Evolutionary conservation across 2,888 invertebrate genomes (phyloP).

Genomic region (Pemphredon lugubris): DNA sequence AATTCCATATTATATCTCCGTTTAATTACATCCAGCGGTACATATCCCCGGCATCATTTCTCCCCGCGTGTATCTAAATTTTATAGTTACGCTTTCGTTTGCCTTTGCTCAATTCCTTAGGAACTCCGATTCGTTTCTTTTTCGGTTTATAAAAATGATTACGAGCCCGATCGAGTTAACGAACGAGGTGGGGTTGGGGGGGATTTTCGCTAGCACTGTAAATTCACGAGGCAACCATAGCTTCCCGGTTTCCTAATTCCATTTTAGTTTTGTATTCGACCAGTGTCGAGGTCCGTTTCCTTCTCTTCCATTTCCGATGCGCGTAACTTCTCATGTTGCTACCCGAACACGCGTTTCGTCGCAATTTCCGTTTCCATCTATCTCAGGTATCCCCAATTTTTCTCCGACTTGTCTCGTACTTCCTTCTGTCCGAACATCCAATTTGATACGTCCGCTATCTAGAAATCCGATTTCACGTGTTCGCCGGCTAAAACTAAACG

Average conservation of each 20-base stretch:
- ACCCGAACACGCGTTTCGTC: conserved; percentile 43
- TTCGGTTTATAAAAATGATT: no score
- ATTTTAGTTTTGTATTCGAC: conserved; percentile 5
- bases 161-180: no score
- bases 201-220: background rate
- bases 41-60: no score
- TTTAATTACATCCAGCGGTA: no score
- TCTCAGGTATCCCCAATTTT: conserved; percentile 52
- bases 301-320: conserved; percentile 45
- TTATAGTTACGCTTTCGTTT: no score
- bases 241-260: conserved; percentile 9
- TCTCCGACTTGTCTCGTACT: conserved; percentile 45
- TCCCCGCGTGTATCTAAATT: no score
- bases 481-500: conserved; percentile 36
- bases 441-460: conserved; percentile 53
- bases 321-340: conserved; percentile 16
- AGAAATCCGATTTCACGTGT: conserved; percentile 46
- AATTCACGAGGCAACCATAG: no score
- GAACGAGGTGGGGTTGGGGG: no score
- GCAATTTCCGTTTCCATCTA: conserved; percentile 62
- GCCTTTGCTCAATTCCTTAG: no score
- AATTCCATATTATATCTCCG: no score
- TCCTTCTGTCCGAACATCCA: conserved; percentile 53
- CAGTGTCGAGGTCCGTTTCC: background rate
- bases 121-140: no score